Evolutionary conservation across 2,113 vertebrate genomes (phyloP).

Genomic region (Oreochromis aureus): DNA sequence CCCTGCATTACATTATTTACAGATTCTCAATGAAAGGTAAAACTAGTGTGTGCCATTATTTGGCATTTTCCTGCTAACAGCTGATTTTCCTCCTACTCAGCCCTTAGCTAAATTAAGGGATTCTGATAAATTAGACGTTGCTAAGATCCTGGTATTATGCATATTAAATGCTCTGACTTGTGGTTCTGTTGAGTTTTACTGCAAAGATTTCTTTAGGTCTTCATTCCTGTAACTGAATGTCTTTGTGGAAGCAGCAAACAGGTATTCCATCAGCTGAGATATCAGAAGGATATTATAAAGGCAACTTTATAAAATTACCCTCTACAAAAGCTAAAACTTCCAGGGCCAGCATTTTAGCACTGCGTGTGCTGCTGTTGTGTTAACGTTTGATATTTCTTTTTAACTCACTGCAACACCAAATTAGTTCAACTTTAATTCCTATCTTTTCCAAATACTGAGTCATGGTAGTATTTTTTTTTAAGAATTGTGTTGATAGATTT

Average conservation of each 20-base stretch:
- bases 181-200: neutral
- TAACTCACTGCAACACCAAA: neutral
- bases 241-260: neutral
- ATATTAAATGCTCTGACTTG: neutral
- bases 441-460: neutral
- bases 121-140: fast-evolving
- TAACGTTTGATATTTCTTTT: fast-evolving
- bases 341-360: fast-evolving
- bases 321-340: neutral
- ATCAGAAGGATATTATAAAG: neutral
- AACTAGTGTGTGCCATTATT: neutral
- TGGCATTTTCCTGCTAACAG: neutral
- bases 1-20: fast-evolving
- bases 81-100: neutral
- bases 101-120: neutral
- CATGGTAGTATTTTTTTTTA: neutral
- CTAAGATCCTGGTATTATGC: fast-evolving
- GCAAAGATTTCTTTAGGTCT: neutral
- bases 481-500: neutral
- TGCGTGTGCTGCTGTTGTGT: neutral
- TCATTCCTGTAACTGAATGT: neutral
- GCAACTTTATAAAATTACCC: neutral
- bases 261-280: neutral
- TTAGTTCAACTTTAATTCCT: neutral
- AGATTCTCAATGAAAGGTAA: neutral